Conservation (phyloP, 2,888 invertebrate genomes). For the Pyrocoelia pectoralis region DNA sequence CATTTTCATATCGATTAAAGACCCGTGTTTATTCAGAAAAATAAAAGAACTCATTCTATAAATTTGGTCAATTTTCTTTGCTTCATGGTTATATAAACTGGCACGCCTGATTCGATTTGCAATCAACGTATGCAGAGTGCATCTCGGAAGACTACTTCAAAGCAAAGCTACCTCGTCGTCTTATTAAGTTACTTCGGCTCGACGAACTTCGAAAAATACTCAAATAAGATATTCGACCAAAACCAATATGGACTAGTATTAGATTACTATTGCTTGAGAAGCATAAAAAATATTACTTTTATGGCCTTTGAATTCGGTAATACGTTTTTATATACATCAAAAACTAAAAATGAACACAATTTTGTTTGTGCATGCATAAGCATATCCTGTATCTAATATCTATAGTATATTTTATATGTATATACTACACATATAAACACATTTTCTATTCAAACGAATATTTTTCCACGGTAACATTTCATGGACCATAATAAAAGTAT, state of each 20-base stretch:
- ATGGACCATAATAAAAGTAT: too few species aligned
- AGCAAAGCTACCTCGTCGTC: constrained; percentile 45
- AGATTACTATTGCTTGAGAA: constrained; percentile 19
- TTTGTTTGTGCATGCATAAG: neutral
- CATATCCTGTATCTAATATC: neutral
- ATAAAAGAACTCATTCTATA: constrained; percentile 27
- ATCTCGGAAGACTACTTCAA: constrained; percentile 45
- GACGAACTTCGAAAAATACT: constrained; percentile 47
- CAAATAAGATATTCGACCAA: constrained; percentile 45
- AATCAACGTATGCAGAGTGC: constrained; percentile 54
- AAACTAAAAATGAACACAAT: neutral
- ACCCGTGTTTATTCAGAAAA: neutral
- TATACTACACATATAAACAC: too few species aligned
- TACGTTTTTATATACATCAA: constrained; percentile 5
- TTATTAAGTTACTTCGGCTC: constrained; percentile 49
- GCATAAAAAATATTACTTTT: constrained; percentile 21
- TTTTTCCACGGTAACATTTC: too few species aligned
- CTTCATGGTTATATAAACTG: constrained; percentile 53
- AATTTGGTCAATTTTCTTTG: constrained; percentile 52
- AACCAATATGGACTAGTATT: constrained; percentile 33
- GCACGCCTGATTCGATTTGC: constrained; percentile 56
- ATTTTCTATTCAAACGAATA: too few species aligned
- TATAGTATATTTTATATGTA: neutral
- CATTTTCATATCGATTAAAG: neutral
- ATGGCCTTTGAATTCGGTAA: constrained; percentile 4